Conservation (phyloP, 1,140 invertebrate species). For the Dreissena rostriformis region DNA sequence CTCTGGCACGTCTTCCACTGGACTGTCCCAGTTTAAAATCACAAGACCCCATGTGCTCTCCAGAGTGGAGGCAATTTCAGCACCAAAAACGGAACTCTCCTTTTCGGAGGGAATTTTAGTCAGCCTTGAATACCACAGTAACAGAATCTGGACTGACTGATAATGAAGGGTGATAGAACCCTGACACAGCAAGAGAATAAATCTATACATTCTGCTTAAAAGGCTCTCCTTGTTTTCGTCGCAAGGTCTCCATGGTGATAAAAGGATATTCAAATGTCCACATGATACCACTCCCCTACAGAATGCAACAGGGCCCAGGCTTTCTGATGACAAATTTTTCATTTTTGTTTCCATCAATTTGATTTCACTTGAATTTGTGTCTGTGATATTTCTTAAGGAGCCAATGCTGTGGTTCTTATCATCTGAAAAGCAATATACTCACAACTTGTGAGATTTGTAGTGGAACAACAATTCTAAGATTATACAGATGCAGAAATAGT, state of each 20-base stretch:
- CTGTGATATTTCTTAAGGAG: too few species aligned
- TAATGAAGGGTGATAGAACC: slow-evolving; percentile 64
- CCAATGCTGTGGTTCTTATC: too few species aligned
- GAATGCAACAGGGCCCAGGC: slow-evolving; percentile 52
- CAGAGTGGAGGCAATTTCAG: slow-evolving; percentile 8
- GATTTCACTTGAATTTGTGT: too few species aligned
- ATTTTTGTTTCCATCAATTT: too few species aligned
- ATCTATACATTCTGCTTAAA: slow-evolving; percentile 31
- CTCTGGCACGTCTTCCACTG: slow-evolving; percentile 73
- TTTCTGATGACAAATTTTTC: background rate
- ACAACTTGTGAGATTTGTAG: too few species aligned
- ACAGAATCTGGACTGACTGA: slow-evolving; percentile 66
- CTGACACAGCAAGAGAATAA: slow-evolving; percentile 52
- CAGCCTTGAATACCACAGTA: slow-evolving; percentile 67
- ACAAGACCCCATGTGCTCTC: slow-evolving; percentile 40
- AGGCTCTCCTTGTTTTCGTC: background rate
- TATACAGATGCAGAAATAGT: too few species aligned
- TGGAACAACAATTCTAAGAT: too few species aligned
- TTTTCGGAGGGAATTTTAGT: slow-evolving; percentile 28
- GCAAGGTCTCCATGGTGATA: background rate
- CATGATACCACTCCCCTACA: slow-evolving; percentile 55
- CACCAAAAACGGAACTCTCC: background rate
- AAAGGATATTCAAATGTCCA: slow-evolving; percentile 38
- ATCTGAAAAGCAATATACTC: too few species aligned
- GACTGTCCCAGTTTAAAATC: slow-evolving; percentile 71